Conservation (phyloP, 2,113 vertebrate species). For the Sebastes schlegelii region DNA sequence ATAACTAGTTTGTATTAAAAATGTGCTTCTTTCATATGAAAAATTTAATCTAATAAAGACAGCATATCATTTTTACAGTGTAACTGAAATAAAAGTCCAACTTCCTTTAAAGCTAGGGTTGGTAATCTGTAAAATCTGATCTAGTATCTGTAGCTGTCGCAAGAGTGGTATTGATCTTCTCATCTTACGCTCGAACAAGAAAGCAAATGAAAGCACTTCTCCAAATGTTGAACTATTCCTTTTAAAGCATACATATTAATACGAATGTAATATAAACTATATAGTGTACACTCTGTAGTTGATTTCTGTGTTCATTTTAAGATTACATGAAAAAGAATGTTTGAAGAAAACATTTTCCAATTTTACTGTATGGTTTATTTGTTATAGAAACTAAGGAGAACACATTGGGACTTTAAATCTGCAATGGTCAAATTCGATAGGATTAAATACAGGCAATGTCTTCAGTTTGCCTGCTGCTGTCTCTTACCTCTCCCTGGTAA, state of each 20-base stretch:
- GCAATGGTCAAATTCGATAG: background rate
- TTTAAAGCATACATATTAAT: background rate
- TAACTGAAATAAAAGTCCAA: background rate
- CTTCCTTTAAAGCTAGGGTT: background rate
- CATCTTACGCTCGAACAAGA: background rate
- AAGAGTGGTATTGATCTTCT: no score
- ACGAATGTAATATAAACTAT: background rate
- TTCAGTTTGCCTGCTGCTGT: background rate
- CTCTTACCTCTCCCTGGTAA: constrained; percentile 89
- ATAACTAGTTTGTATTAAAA: background rate
- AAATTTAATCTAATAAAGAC: background rate
- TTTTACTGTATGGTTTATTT: background rate
- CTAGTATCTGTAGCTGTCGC: no score
- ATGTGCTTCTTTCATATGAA: background rate
- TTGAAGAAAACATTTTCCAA: background rate
- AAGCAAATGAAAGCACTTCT: background rate
- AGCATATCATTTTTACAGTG: background rate
- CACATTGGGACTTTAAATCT: background rate
- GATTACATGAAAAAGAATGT: background rate
- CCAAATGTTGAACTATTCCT: background rate
- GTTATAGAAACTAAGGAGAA: no score
- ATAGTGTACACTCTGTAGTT: background rate
- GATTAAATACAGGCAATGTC: background rate
- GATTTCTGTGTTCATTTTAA: background rate
- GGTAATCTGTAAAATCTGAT: no score